These are phyloP conservation scores for Sebastes variabilis DNA, from an alignment of 2,797 vertebrate species.

Conservation along the genomic window DNA sequence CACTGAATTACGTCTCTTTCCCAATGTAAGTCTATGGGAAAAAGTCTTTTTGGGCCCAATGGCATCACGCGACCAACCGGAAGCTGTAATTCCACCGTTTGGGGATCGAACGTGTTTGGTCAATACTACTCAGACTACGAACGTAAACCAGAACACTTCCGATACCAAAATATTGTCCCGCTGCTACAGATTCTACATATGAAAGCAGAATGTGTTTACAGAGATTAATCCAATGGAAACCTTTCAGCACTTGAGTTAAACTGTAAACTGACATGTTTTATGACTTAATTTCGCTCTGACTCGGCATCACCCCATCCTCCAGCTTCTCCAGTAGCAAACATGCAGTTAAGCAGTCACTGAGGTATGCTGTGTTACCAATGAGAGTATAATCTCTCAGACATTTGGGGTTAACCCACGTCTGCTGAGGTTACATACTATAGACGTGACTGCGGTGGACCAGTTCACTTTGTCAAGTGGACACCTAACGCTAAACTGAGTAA, in stretches of 20 bases:
- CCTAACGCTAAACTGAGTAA: slow-evolving; percentile 43
- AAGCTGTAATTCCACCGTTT: no score
- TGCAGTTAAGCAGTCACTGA: slow-evolving; percentile 40
- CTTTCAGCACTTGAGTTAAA: not conserved
- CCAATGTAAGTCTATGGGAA: no score
- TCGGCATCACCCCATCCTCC: slow-evolving; percentile 7
- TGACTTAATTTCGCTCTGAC: not conserved
- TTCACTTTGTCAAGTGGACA: slow-evolving; percentile 64
- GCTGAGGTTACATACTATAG: slow-evolving; percentile 58
- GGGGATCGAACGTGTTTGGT: no score
- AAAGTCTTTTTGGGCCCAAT: no score
- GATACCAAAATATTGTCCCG: no score
- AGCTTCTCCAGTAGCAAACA: slow-evolving; percentile 38
- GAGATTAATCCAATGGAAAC: not conserved
- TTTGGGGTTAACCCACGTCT: slow-evolving; percentile 57
- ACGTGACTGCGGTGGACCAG: slow-evolving; percentile 52
- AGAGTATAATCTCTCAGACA: slow-evolving; percentile 40
- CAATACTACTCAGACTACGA: no score
- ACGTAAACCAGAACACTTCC: no score
- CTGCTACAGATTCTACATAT: not conserved
- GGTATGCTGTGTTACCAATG: slow-evolving; percentile 37
- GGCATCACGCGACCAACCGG: no score
- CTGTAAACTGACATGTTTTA: slow-evolving; percentile 4
- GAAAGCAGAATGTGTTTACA: not conserved
- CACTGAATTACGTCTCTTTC: no score